These are phyloP conservation scores for Amphibalanus amphitrite DNA, from an alignment of 1,140 invertebrate genomes.

Conservation along the genomic window DNA sequence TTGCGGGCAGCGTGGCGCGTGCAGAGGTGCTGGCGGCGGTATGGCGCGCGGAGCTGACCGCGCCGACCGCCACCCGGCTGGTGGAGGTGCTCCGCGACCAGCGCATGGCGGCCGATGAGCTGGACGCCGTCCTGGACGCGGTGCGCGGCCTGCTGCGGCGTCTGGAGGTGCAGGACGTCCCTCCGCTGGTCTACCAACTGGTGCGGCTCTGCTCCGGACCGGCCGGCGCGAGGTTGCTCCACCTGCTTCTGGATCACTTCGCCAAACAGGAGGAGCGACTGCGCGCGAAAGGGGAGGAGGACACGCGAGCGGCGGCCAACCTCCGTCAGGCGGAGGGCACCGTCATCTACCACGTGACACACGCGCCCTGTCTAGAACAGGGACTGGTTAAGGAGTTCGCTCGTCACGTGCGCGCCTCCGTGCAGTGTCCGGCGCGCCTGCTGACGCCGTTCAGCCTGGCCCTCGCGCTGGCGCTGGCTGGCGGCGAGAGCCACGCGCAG, in stretches of 20 bases:
- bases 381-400: slow-evolving; percentile 15
- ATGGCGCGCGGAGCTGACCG: too few species aligned
- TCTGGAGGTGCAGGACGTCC: slow-evolving; percentile 25
- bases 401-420: slow-evolving; percentile 14
- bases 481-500: slow-evolving; percentile 16
- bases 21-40: too few species aligned
- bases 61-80: background rate
- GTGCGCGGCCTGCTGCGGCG: slow-evolving; percentile 24
- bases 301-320: background rate
- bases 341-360: slow-evolving; percentile 17
- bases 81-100: background rate
- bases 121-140: slow-evolving; percentile 28
- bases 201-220: slow-evolving; percentile 18
- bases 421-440: slow-evolving; percentile 14
- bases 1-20: too few species aligned
- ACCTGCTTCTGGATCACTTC: slow-evolving; percentile 14
- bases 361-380: slow-evolving; percentile 15
- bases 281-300: background rate
- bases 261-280: slow-evolving; percentile 14
- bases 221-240: slow-evolving; percentile 10
- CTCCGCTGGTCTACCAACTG: slow-evolving; percentile 28
- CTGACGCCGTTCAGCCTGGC: slow-evolving; percentile 17
- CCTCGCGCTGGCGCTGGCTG: slow-evolving; percentile 14
- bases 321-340: slow-evolving; percentile 6
- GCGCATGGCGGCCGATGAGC: slow-evolving; percentile 24